Conservation (phyloP, 2,888 invertebrate genomes). For the Drosophila colorata region DNA sequence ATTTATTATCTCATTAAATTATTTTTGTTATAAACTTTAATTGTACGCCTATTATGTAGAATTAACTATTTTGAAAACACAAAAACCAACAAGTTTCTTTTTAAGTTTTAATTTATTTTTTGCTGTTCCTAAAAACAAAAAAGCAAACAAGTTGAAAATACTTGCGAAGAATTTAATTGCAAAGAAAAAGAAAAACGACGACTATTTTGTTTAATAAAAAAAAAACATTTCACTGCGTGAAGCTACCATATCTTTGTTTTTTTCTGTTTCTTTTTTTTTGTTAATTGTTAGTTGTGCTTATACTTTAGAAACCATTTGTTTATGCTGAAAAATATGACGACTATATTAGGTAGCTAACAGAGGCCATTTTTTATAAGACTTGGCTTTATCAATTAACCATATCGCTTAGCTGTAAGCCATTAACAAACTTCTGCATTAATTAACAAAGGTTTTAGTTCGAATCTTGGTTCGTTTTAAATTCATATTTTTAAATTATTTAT, state of each 20-base stretch:
- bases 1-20: conserved; percentile 82
- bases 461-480: too few relatives aligned
- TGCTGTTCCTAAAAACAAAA: conserved; percentile 74
- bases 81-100: conserved; percentile 60
- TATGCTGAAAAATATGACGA: not conserved
- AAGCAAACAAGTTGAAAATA: conserved; percentile 50
- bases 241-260: conserved; percentile 43
- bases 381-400: too few relatives aligned
- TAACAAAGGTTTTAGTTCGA: too few relatives aligned
- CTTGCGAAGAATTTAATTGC: conserved; percentile 65
- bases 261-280: conserved; percentile 10
- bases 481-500: too few relatives aligned
- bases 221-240: conserved; percentile 60
- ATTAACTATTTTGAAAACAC: conserved; percentile 56
- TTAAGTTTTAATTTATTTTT: conserved; percentile 80
- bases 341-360: too few relatives aligned
- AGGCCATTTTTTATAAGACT: too few relatives aligned
- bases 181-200: conserved; percentile 56
- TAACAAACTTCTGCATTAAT: too few relatives aligned
- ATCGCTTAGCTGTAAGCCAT: too few relatives aligned
- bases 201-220: conserved; percentile 80
- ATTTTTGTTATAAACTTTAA: conserved; percentile 80
- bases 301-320: not conserved
- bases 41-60: conserved; percentile 74
- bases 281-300: conserved; percentile 3